Evolutionary conservation across 1,140 invertebrate species (phyloP).

Genomic region (Drosophila baimaii): DNA sequence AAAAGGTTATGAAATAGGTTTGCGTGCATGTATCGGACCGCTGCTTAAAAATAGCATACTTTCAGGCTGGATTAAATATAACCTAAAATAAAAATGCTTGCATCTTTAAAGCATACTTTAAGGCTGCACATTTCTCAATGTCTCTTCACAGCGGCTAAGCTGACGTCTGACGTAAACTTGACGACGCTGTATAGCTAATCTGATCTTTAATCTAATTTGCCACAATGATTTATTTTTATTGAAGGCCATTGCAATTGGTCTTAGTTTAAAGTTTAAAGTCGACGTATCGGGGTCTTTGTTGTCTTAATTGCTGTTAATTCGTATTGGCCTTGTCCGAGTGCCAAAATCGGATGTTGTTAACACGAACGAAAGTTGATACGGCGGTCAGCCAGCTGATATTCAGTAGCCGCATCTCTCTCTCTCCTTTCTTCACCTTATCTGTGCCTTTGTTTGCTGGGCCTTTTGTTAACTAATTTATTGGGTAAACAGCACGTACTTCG

Average conservation of each 20-base stretch:
- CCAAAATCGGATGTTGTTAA: constrained; percentile 31
- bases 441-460: constrained; percentile 1
- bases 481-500: constrained; percentile 25
- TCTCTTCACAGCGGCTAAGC: too few species aligned
- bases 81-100: too few species aligned
- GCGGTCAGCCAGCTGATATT: not conserved
- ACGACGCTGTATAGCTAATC: not conserved
- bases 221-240: constrained; percentile 28
- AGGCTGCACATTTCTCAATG: too few species aligned
- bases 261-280: constrained; percentile 14
- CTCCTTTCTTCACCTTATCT: constrained; percentile 6
- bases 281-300: constrained; percentile 21
- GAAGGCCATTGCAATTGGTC: constrained; percentile 14
- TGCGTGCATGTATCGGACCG: too few species aligned
- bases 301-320: constrained; percentile 58
- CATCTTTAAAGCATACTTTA: too few species aligned
- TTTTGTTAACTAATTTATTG: constrained; percentile 5
- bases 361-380: constrained; percentile 20
- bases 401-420: not conserved
- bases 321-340: constrained; percentile 51
- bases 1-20: too few species aligned
- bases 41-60: too few species aligned
- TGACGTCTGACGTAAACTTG: too few species aligned
- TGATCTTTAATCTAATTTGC: constrained; percentile 19
- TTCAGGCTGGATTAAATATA: too few species aligned